Evolutionary conservation across 2,113 vertebrate species (phyloP).

Genomic region (Myrmecophaga tridactyla): DNA sequence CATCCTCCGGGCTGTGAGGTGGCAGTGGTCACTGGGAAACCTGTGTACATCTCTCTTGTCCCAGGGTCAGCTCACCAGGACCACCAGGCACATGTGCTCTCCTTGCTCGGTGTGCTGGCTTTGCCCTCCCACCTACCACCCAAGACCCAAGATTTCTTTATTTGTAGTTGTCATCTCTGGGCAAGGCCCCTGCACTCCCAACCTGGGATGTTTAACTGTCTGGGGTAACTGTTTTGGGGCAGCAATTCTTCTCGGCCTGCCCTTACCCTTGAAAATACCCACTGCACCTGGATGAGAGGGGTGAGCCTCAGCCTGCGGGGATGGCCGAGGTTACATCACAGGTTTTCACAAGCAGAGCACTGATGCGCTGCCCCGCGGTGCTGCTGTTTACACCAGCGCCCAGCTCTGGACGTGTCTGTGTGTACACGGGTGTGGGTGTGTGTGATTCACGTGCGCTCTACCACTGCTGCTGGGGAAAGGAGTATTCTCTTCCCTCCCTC

Average conservation of each 20-base stretch:
- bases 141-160: not conserved
- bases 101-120: not conserved
- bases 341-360: not conserved
- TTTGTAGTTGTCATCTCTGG: not conserved
- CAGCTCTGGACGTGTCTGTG: not conserved
- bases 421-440: not conserved
- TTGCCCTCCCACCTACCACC: not conserved
- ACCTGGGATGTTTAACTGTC: not conserved
- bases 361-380: rapidly evolving
- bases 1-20: not conserved
- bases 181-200: not conserved
- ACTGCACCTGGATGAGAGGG: not conserved
- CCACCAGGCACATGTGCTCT: not conserved
- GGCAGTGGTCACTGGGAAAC: too few species aligned
- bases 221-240: not conserved
- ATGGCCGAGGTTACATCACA: not conserved
- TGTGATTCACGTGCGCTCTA: not conserved
- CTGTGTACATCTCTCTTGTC: not conserved
- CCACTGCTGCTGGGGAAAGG: not conserved
- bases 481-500: not conserved
- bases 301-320: not conserved
- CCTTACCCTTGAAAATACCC: not conserved
- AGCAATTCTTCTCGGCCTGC: not conserved
- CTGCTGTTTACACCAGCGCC: not conserved
- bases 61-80: not conserved